Evolutionary conservation across 2,888 invertebrate genomes (phyloP), one percentile per base, ranked within the genome.

Genomic region (Penaeus monodon): DNA sequence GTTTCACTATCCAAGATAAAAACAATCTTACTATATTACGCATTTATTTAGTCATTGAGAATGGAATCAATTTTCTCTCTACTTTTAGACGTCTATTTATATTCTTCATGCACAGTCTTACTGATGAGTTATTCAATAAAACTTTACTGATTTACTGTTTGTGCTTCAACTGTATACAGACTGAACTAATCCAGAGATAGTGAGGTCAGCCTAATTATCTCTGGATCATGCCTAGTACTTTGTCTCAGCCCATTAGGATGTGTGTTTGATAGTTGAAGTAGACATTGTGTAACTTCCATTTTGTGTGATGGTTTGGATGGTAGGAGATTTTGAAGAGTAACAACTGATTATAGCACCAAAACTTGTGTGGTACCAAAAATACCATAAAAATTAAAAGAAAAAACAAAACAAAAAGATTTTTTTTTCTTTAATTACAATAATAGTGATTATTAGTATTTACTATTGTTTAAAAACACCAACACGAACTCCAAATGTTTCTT

Each of bases 31-130:
- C 33, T 78, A 27, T 68, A 24, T 57, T 73, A 63, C 73, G 86
- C 76, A 81, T 70, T 86, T 82, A 78, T 82, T 86, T 78, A 86
- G 73, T 70, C 74, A 70, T 77, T 64, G 76, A 83, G 78, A 81
- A 44, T 79, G 81, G 57, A 80, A 78, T 82, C 57, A 57, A 80
- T 73, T 78, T 86, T 76, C 38, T 81, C 22, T 81, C 86, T 86
- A 86, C 86, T 73, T 86, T 86, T 86, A 86, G 78, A 78, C 6
- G 64, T 66, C 86, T 86, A 86, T 86, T 86, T 86, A 86, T 27
- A 70, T 44, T 65, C 65, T 84, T 86, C 86, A 86, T 86, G 86
- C 86, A 86, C 78, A 76, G 78, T 82, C 82, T 86, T 70, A 86
- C 86, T 82, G 82, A 86, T 79, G 77, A 77, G 77, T 64, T 80